phyloP scores from a whole-genome alignment of 2,888 invertebrate species.

The Idaea dimidiata region DNA sequence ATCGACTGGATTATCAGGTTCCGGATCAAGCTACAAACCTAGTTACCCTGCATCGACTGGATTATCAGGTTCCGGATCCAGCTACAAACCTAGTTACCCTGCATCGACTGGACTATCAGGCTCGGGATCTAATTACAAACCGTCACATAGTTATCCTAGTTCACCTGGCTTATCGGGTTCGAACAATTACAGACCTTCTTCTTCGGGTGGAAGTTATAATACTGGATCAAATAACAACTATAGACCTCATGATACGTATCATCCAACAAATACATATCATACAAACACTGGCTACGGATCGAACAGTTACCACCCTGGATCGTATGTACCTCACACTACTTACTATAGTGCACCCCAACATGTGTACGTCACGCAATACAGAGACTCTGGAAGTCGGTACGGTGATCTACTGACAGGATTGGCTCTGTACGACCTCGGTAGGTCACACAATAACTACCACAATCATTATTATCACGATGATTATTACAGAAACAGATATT shows the following conservation, averaged over 20 bases:
- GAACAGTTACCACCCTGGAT: slow-evolving; percentile 10
- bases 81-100: slow-evolving; percentile 16
- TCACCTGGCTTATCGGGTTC: slow-evolving; percentile 2
- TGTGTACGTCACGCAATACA: slow-evolving; percentile 61
- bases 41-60: slow-evolving; percentile 31
- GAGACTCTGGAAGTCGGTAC: slow-evolving; percentile 63
- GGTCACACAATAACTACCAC: slow-evolving; percentile 58
- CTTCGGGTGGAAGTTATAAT: slow-evolving; percentile 11
- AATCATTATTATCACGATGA: slow-evolving; percentile 67
- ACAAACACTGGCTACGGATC: slow-evolving; percentile 26
- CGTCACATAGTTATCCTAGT: neutral
- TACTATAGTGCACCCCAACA: slow-evolving; percentile 63
- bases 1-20: slow-evolving; percentile 29
- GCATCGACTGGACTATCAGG: slow-evolving; percentile 14
- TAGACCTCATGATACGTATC: slow-evolving; percentile 12
- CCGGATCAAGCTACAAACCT: slow-evolving; percentile 12
- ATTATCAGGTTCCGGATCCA: slow-evolving; percentile 25
- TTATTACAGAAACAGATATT: slow-evolving; percentile 58
- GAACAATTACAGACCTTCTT: neutral
- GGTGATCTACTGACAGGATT: slow-evolving; percentile 64
- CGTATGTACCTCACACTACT: slow-evolving; percentile 23
- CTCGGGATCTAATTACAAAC: neutral
- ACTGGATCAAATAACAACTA: slow-evolving; percentile 23
- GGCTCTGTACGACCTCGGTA: slow-evolving; percentile 65
- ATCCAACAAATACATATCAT: slow-evolving; percentile 26